Base-by-base conservation (phyloP, 2,113 vertebrate genomes). In the Ardeotis arabs region DNA sequence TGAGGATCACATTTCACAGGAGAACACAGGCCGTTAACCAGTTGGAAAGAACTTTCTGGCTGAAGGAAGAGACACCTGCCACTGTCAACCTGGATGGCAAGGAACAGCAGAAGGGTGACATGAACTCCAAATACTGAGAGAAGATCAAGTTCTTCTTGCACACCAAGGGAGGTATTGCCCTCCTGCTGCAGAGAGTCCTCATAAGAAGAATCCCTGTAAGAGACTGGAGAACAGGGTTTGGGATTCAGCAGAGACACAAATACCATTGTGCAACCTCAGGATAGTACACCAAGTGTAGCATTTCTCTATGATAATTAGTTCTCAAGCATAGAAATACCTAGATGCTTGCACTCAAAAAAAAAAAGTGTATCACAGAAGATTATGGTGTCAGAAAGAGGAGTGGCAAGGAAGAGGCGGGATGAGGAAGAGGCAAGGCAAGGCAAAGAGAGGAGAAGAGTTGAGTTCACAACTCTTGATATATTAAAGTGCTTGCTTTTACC, bases 51-150 rank as follows among this genome's bases (percentile, higher is more conserved):
- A 33, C 39, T 53, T 92, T 45, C 90, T 80, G 82, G 53, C 82
- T 92, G 55, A 88, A 92, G 52, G n/a, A 94, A 63, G 58, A 90
- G 31, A 60, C 88, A 80, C 78, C 95, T 96, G 94, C 78, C 45
- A 55, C 86, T 90, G 88, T 93, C 92, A 95, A n/a, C 92, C 59
- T 92, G 85, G 50, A 76, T 80, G 31, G 53, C 45, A 85, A 83
- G 59, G 33, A 93, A 68, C 24, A 68, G 83, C 86, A 92, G 80
- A 73, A 74, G 84, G 47, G n/a, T 84, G 55, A 19, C 24, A 53
- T 31, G 63, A 86, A 70, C 55, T 92, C 45, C 63, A 86, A 79
- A 37, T 62, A 63, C 35, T 56, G 52, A 35, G 63, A 83, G 59
- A 79, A 87, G 81, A 63, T 89, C 60, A 59, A 56, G 29, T 45